Evolutionary conservation across 2,797 vertebrate genomes (phyloP), one percentile per base, ranked within the genome.

Genomic region (Xiphophorus birchmanni): DNA sequence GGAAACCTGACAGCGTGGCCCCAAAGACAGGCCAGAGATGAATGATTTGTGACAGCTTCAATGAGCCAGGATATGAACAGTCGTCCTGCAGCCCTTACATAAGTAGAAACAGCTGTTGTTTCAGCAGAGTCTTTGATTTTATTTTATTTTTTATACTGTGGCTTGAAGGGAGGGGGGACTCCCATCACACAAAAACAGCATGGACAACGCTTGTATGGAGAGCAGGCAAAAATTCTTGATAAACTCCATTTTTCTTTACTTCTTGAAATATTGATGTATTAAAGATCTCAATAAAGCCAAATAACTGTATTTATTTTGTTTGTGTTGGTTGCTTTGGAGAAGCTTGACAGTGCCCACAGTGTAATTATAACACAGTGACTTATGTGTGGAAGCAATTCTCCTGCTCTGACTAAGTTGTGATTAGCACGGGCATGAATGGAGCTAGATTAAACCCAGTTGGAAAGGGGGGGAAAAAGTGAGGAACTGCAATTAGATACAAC

Each of bases 71-170:
- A 95, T 94, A 94, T 93, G 93, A 94, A 95, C 93, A 95, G 94
- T 94, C 94, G 91, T 96, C 93, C 94, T 86, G 88, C 91, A 95
- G 94, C 91, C 92, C 91, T 96, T 95, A 95, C 94, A 93, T 94
- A 94, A 96, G 93, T 90, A 94, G 86, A 95, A 96, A 95, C 95
- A 96, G 94, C 94, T 96, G 95, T 93, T 95, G 90, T 93, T 94
- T 89, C 90, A 44, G 84, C 81, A 81, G 85, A 89, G 89, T 86
- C 88, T 91, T 87, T 82, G 80, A 87, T 92, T 94, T 91, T 82
- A 29, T 29, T 60, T 67, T 35, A 32, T 32, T 67, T 67, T 82
- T 81, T 87, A 92, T 94, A 90, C 83, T 90, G 83, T 88, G 85
- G 80, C 29, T 60, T 78, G 80, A 81, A 80, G 9, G 76, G 74